Conservation (phyloP, 1,140 invertebrate species). For the Pogonomyrmex californicus region DNA sequence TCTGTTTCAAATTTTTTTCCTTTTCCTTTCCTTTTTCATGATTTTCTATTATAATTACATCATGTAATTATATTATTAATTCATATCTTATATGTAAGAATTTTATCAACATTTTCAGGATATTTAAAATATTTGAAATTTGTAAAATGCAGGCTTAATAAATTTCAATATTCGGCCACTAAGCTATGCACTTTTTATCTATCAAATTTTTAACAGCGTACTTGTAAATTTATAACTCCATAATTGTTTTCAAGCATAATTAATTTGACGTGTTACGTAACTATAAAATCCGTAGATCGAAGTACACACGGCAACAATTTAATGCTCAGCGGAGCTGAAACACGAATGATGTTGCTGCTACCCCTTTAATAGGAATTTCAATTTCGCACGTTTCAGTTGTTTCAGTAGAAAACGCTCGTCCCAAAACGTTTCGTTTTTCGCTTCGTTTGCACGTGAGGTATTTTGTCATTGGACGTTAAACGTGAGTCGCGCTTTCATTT, state of each 20-base stretch:
- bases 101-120: not conserved
- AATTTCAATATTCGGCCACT: not conserved
- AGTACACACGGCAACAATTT: not conserved
- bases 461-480: constrained; percentile 51
- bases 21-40: not conserved
- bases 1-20: not conserved
- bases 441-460: constrained; percentile 16
- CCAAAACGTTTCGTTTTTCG: constrained; percentile 17
- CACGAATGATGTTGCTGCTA: constrained; percentile 4
- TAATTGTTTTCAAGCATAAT: not conserved
- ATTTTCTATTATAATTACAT: not conserved
- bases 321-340: not conserved
- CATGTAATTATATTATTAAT: not conserved
- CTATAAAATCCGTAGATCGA: not conserved
- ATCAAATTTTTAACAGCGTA: not conserved
- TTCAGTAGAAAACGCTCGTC: not conserved
- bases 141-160: not conserved
- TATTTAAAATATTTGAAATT: not conserved
- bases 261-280: not conserved
- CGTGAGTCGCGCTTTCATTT: constrained; percentile 12
- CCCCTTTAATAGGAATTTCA: constrained; percentile 45
- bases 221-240: not conserved
- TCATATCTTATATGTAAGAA: not conserved
- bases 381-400: constrained; percentile 41
- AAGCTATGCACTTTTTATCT: not conserved